phyloP scores from a whole-genome alignment of 2,888 invertebrate genomes.

The Tipula unca region DNA sequence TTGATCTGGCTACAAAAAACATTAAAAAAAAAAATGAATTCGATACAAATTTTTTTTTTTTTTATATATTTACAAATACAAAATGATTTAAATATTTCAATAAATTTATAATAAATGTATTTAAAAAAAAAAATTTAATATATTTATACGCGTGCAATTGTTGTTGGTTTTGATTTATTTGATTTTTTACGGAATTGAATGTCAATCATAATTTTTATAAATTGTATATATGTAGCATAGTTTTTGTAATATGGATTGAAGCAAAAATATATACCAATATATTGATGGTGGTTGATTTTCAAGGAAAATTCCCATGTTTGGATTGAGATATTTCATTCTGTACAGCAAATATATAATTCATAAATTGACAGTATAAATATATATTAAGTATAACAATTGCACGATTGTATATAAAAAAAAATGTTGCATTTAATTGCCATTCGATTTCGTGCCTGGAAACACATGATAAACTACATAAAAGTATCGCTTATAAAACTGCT shows the following conservation, averaged over 20 bases:
- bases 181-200: conserved; percentile 8
- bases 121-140: not conserved
- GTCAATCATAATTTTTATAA: conserved; percentile 8
- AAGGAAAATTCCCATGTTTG: conserved; percentile 4
- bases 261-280: not conserved
- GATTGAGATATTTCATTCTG: not conserved
- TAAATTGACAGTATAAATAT: not conserved
- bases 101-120: not conserved
- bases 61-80: not conserved
- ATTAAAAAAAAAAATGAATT: not conserved
- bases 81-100: conserved; percentile 14
- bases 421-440: not conserved
- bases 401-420: not conserved
- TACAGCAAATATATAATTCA: not conserved
- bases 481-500: too few relatives aligned
- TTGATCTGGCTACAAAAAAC: not conserved
- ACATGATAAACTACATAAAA: too few relatives aligned
- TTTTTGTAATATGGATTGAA: not conserved
- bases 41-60: not conserved
- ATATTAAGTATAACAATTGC: not conserved
- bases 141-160: not conserved
- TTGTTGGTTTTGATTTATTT: conserved; percentile 4
- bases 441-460: too few relatives aligned
- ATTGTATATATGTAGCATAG: not conserved
- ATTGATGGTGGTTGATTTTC: not conserved